phyloP scores from a whole-genome alignment of 2,113 vertebrate genomes.

The Aldabrachelys gigantea region DNA sequence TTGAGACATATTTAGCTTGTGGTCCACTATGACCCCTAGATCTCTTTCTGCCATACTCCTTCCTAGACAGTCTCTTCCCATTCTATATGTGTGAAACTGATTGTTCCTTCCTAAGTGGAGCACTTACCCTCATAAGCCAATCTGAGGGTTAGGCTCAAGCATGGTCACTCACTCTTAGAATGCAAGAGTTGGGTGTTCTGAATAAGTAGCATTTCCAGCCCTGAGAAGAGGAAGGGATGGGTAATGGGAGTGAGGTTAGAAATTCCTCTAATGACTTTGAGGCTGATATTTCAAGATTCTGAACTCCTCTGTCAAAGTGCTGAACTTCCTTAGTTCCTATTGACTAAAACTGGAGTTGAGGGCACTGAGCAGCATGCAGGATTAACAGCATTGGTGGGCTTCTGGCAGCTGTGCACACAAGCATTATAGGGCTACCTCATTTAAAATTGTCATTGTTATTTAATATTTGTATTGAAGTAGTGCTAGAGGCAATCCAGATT shows the following conservation, averaged over 20 bases:
- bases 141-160: fast-evolving
- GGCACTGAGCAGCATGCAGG: not conserved
- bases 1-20: no score
- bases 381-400: not conserved
- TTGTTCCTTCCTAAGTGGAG: no score
- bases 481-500: fast-evolving
- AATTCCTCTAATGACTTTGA: no score
- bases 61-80: no score
- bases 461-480: fast-evolving
- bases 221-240: fast-evolving
- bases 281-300: not conserved
- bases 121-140: fast-evolving
- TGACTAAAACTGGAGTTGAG: fast-evolving
- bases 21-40: no score
- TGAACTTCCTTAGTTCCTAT: not conserved
- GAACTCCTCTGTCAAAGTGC: not conserved
- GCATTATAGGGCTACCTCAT: not conserved
- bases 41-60: no score
- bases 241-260: not conserved
- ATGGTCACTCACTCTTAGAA: fast-evolving
- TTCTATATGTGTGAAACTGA: no score
- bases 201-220: fast-evolving
- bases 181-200: not conserved
- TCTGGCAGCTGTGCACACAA: not conserved
- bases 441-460: not conserved